Percentiles rank a stretch among this genome's conserved stretches.
Conservation (phyloP, 2,888 invertebrate genomes). For the Papilio gigon region DNA sequence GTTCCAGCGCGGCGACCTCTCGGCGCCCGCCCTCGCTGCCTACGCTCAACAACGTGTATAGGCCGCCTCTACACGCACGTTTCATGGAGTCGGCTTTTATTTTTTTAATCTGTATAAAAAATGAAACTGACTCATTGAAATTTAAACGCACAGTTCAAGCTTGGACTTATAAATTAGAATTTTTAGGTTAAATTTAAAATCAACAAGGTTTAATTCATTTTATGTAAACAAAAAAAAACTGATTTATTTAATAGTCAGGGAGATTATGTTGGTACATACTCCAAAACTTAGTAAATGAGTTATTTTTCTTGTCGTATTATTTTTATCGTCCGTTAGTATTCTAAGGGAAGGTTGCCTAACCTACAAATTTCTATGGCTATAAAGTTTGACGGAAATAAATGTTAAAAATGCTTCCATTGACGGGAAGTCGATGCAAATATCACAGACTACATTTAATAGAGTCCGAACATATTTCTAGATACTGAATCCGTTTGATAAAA, state of each 20-base stretch:
- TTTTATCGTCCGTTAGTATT: not conserved
- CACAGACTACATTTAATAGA: not conserved
- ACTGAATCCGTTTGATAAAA: not conserved
- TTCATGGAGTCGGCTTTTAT: not conserved
- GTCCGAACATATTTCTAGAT: not conserved
- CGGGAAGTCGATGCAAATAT: not conserved
- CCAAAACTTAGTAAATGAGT: not conserved
- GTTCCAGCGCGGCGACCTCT: slow-evolving; percentile 70
- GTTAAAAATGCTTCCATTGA: slow-evolving; percentile 3
- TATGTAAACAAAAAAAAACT: too few species aligned
- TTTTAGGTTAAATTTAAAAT: too few species aligned
- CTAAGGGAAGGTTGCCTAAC: not conserved
- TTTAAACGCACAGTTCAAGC: too few species aligned
- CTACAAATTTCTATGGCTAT: slow-evolving; percentile 10
- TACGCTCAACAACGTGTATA: slow-evolving; percentile 40
- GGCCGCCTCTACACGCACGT: slow-evolving; percentile 26
- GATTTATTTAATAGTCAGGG: too few species aligned
- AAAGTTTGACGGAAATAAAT: slow-evolving; percentile 10
- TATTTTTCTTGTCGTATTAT: not conserved
- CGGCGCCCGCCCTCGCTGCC: slow-evolving; percentile 51
- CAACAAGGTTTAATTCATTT: too few species aligned
- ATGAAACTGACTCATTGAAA: not conserved
- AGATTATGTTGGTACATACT: too few species aligned
- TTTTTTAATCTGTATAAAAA: not conserved
- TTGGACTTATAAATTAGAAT: too few species aligned